A percentile compares a stretch with the other conserved stretches of the same genome.
Evolutionary conservation across 2,113 vertebrate species (phyloP).

Genomic region (Prochilodus magdalenae): DNA sequence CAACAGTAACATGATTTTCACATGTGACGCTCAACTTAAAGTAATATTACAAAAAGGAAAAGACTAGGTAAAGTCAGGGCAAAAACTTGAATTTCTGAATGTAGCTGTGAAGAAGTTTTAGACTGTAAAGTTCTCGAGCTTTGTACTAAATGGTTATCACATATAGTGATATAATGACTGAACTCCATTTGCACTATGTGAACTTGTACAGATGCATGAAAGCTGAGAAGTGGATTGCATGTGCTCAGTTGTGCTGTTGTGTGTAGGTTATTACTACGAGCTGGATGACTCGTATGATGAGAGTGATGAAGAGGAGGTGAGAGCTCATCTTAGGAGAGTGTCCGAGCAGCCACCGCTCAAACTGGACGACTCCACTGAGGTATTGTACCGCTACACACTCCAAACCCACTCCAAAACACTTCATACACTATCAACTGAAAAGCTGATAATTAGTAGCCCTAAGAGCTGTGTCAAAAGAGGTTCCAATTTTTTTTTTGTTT

Average conservation of each 20-base stretch:
- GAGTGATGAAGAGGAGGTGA: slow-evolving; percentile 96
- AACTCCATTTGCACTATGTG: background rate
- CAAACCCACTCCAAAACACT: slow-evolving; percentile 2
- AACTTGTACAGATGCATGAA: background rate
- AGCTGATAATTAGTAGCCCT: background rate
- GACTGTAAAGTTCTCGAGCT: no score
- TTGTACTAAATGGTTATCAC: no score
- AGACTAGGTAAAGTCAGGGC: no score
- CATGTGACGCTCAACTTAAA: no score
- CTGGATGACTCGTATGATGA: slow-evolving; percentile 97
- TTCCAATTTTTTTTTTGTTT: background rate
- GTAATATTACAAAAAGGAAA: no score
- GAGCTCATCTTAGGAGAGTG: slow-evolving; percentile 92
- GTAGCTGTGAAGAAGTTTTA: no score
- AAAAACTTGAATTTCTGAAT: no score
- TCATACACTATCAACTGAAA: background rate
- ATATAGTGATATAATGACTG: background rate
- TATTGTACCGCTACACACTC: slow-evolving; percentile 63
- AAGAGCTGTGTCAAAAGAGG: slow-evolving; percentile 1
- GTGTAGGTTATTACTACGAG: slow-evolving; percentile 95
- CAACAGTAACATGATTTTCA: no score
- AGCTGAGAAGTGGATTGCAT: background rate
- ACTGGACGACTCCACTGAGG: slow-evolving; percentile 93
- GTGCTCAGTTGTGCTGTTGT: background rate
- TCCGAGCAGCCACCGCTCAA: slow-evolving; percentile 94